Base-by-base conservation (phyloP, 2,888 invertebrate species). In the Phengaris alcon region DNA sequence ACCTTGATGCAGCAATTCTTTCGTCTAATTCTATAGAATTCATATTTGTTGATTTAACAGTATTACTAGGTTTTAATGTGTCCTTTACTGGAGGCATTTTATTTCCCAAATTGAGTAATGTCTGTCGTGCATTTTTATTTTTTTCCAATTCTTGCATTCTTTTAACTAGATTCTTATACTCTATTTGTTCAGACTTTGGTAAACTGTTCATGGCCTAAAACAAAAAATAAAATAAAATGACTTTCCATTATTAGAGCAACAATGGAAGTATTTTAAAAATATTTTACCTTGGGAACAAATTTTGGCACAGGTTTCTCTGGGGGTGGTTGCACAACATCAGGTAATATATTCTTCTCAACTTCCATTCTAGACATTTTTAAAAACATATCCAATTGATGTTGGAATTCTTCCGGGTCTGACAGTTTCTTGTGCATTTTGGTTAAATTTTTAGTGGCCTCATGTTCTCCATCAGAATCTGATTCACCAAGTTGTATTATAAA, bases 101-200 rank as follows among this genome's bases (percentile, higher is more conserved):
- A 68, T 83, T 84, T 35, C 82, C 77, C 8, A 83, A 76, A 79
- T 81, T 83, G 75, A 90, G 82, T 59, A 84, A 79, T 64, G 84
- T 80, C 79, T 91, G 91, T 79, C 93, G 85, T n/a, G 87, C 86
- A 79, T 88, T 87, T 79, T 93, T 94, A 46, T 93, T 86, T 80
- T 91, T 94, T 81, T 93, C 93, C 75, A 94, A 81, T 81, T 94
- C 93, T 51, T 90, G 90, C 92, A 94, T 93, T 83, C 92, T 88
- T 81, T 87, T 90, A 2, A 94, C 91, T 79, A 94, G 82, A 79
- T 89, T 89, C 81, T 87, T 90, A 79, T 94, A 94, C 82, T 94
- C 94, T 79, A 92, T 88, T 84, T 93, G 93, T 80, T 91, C 92
- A 12, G 91, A 89, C 81, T 90, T 91, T 15, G 94, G 93, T 80